phyloP scores from a whole-genome alignment of 2,888 invertebrate genomes.

The Phaonia tiefii region DNA sequence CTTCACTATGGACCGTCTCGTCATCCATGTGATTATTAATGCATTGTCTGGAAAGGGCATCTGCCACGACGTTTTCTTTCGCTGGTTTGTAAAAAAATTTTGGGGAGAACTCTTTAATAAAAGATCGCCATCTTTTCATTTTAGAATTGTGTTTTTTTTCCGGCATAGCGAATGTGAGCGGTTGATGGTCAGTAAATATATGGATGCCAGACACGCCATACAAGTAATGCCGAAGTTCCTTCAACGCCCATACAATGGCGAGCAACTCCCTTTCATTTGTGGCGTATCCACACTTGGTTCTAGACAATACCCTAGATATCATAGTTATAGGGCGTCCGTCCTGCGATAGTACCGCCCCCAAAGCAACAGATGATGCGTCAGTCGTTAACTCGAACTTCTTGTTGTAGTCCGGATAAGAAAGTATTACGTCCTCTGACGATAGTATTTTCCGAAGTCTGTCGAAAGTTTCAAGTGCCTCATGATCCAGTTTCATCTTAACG shows the following conservation, averaged over 20 bases:
- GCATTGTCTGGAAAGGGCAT: no score
- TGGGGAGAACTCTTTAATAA: slow-evolving; percentile 30
- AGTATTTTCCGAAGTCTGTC: slow-evolving; percentile 13
- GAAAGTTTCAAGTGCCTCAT: slow-evolving; percentile 6
- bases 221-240: slow-evolving; percentile 9
- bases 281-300: slow-evolving; percentile 23
- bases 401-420: slow-evolving; percentile 27
- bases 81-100: slow-evolving; percentile 36
- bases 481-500: slow-evolving; percentile 13
- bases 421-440: slow-evolving; percentile 36
- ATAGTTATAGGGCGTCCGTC: slow-evolving; percentile 24
- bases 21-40: slow-evolving; percentile 24
- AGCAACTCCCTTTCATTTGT: slow-evolving; percentile 33
- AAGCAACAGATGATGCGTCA: no score
- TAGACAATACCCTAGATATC: slow-evolving; percentile 20
- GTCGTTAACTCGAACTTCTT: no score
- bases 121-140: slow-evolving; percentile 36
- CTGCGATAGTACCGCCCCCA: no score
- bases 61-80: slow-evolving; percentile 34
- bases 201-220: slow-evolving; percentile 31
- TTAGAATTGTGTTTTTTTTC: slow-evolving; percentile 22
- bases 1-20: slow-evolving; percentile 14
- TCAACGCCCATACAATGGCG: slow-evolving; percentile 31
- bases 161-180: slow-evolving; percentile 35
- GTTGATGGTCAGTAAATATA: slow-evolving; percentile 42